These are phyloP conservation scores for Sesamia nonagrioides DNA, from an alignment of 1,140 invertebrate genomes.

Conservation along the genomic window DNA sequence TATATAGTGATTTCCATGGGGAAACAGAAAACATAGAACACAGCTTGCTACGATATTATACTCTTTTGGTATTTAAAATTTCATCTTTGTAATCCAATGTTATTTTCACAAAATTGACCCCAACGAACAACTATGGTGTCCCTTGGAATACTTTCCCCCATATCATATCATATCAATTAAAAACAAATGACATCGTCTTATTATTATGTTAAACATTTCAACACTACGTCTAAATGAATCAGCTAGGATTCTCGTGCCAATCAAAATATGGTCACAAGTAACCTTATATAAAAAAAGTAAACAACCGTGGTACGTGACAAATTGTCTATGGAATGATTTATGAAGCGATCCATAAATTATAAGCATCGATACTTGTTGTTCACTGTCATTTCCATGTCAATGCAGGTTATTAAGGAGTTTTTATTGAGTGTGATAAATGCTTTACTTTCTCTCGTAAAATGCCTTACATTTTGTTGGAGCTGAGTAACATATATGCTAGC, in stretches of 20 bases:
- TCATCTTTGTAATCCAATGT: too few relatives aligned
- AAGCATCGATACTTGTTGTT: not conserved
- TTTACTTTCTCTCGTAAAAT: slow-evolving; percentile 15
- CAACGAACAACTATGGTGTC: too few relatives aligned
- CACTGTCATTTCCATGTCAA: slow-evolving; percentile 19
- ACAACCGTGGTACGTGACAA: not conserved
- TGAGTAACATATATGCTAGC: slow-evolving; percentile 12
- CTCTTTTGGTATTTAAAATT: too few relatives aligned
- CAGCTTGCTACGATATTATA: too few relatives aligned
- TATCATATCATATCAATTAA: not conserved
- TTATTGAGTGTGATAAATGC: slow-evolving; percentile 17
- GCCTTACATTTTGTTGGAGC: slow-evolving; percentile 16
- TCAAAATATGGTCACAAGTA: slow-evolving; percentile 18
- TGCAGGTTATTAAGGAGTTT: slow-evolving; percentile 13
- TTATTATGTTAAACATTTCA: slow-evolving; percentile 17
- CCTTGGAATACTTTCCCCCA: too few relatives aligned
- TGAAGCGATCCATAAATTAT: slow-evolving; percentile 15
- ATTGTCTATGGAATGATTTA: not conserved
- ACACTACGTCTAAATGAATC: slow-evolving; percentile 4
- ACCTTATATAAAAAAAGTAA: slow-evolving; percentile 12
- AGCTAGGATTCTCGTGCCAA: slow-evolving; percentile 7
- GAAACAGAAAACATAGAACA: too few relatives aligned
- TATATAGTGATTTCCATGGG: too few relatives aligned
- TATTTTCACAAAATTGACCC: too few relatives aligned
- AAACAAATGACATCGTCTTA: not conserved